phyloP scores from a whole-genome alignment of 2,797 vertebrate species.

The Rhinella marina region DNA sequence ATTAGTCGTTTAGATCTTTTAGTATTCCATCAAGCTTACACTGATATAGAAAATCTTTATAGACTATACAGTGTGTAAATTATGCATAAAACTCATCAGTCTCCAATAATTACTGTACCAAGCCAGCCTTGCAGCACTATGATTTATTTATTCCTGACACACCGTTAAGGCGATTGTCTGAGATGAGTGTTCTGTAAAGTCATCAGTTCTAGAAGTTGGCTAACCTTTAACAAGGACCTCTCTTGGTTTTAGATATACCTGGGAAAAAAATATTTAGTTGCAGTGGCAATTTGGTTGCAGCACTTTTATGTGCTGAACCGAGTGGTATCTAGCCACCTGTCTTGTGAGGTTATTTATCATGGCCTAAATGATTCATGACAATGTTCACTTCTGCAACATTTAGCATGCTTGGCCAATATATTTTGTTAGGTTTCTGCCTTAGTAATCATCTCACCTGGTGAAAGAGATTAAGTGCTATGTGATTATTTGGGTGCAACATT shows the following conservation, averaged over 20 bases:
- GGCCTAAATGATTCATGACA: conserved; percentile 67
- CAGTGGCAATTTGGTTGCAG: conserved; percentile 65
- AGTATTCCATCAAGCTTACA: neutral
- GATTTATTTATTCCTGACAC: conserved; percentile 68
- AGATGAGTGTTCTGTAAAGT: conserved; percentile 64
- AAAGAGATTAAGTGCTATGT: conserved; percentile 8
- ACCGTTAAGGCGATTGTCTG: conserved; percentile 32
- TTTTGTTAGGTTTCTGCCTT: conserved; percentile 4
- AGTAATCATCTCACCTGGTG: conserved; percentile 6
- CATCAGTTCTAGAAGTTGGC: conserved; percentile 68
- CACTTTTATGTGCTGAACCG: conserved; percentile 67
- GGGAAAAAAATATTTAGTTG: conserved; percentile 64
- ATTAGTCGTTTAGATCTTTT: neutral
- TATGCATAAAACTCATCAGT: conserved; percentile 67
- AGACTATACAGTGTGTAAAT: conserved; percentile 58
- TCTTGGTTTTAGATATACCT: conserved; percentile 65
- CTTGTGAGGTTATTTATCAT: conserved; percentile 70
- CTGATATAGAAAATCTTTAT: neutral
- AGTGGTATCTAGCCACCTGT: conserved; percentile 53
- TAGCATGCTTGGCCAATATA: conserved; percentile 33
- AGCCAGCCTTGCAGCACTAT: conserved; percentile 66
- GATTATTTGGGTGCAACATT: neutral
- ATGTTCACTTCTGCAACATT: conserved; percentile 22
- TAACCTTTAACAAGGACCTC: conserved; percentile 67
- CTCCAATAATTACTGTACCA: conserved; percentile 65